Evolutionary conservation across 2,888 invertebrate genomes (phyloP), one percentile per base, ranked within the genome.

Genomic region (Athrips mouffetella): DNA sequence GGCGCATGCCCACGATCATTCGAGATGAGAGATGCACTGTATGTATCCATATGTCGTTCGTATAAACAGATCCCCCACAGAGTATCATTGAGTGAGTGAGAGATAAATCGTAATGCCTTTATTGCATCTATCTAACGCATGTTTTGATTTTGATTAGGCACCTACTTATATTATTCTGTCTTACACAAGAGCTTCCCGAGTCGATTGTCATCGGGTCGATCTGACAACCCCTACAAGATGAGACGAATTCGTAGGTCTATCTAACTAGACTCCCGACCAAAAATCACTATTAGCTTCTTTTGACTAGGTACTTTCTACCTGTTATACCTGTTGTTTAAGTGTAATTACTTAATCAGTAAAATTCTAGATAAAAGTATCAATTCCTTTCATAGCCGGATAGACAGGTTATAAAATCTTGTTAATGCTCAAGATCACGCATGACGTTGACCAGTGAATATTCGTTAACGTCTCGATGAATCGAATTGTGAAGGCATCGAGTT

Each of bases 401-500:
- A 37, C 18, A 5, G 10, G 18, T 11, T 11, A 11, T 20, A n/a
- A 21, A 11, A 21, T 2, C 2, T 21, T n/a, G 3, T 21, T 2
- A 21, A 7, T 13, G 13, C 7, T 33, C 16, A 13, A 16, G 15
- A 16, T 16, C 13, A 8, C 7, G 7, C 4, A 7, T 33, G 7
- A 13, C 33, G n/a, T n/a, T 33, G 33, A 33, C 21, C 18, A 11
- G 21, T 21, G n/a, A 37, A 21, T 23, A 39, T 45, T 55, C 56
- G 57, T 55, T 56, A 55, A 52, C n/a, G 53, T 54, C 51, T 56
- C 41, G 51, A 50, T 56, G 21, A 37, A 58, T 54, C 60, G 58
- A 61, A 66, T 59, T 63, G 61, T 61, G 59, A 60, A 63, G 54
- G 60, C 59, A 76, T 78, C 67, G 68, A 68, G 60, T 70, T 73